A percentile compares a stretch with the other conserved stretches of the same genome.
phyloP scores from a whole-genome alignment of 2,797 vertebrate species.

The Propithecus deckenii region DNA sequence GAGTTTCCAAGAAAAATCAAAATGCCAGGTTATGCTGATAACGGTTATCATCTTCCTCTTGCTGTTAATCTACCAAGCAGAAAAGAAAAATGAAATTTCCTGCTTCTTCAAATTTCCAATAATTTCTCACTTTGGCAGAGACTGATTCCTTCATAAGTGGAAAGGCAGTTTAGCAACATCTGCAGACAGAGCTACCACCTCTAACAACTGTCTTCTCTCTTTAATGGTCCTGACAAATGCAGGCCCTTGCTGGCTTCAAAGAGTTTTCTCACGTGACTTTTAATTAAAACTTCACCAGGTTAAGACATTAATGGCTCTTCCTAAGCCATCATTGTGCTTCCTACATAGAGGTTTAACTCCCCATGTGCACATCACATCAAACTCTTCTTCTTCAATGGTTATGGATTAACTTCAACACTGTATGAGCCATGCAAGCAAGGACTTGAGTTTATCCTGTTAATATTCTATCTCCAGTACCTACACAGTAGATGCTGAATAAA shows the following conservation, averaged over 20 bases:
- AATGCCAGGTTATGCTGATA: background rate
- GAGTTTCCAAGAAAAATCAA: slow-evolving; percentile 25
- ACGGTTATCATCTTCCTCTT: background rate
- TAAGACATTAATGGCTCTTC: background rate
- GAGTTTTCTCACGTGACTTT: background rate
- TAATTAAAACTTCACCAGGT: background rate
- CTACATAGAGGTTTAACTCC: background rate
- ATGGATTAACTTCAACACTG: background rate
- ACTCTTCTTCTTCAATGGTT: background rate
- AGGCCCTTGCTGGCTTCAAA: background rate
- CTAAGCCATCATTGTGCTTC: background rate
- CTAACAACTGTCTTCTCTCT: background rate
- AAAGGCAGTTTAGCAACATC: background rate
- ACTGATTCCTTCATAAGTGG: background rate
- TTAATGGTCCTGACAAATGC: background rate
- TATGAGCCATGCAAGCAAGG: background rate
- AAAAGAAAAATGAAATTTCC: background rate
- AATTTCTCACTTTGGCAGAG: background rate
- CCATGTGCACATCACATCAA: background rate
- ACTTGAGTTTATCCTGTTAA: background rate
- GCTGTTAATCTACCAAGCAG: background rate
- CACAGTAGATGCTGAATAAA: background rate
- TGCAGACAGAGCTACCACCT: background rate
- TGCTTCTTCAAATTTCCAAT: background rate
- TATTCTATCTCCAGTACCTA: background rate